Conservation (phyloP, 92 coral and sea anemone species). For the Porites lobata region DNA sequence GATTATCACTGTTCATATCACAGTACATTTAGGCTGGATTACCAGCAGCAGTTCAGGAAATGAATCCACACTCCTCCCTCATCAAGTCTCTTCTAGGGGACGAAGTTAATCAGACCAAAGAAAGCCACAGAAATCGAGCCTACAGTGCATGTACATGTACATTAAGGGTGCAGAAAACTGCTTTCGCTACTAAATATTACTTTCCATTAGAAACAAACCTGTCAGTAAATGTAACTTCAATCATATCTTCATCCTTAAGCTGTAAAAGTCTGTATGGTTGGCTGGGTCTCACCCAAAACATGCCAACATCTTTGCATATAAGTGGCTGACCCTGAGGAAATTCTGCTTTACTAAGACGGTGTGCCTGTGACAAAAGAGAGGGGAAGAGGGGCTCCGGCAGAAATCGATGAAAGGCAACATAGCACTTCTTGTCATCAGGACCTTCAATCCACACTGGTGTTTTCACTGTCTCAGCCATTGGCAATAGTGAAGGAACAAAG, state of each 20-base stretch:
- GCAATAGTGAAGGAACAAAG: constrained; percentile 65
- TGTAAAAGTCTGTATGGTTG: constrained; percentile 49
- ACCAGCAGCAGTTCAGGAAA: too few species aligned
- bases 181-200: too few species aligned
- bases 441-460: constrained; percentile 30
- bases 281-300: constrained; percentile 47
- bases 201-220: not conserved
- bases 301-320: constrained; percentile 38
- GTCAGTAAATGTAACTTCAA: constrained; percentile 56
- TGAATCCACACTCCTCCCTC: too few species aligned
- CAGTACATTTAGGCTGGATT: too few species aligned
- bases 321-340: not conserved
- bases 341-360: constrained; percentile 6
- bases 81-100: too few species aligned
- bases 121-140: too few species aligned
- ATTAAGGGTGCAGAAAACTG: too few species aligned
- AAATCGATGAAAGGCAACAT: constrained; percentile 44
- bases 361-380: constrained; percentile 52
- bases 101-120: too few species aligned
- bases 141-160: too few species aligned
- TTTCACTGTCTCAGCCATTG: constrained; percentile 9
- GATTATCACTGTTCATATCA: too few species aligned
- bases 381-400: constrained; percentile 64
- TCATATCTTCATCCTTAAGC: constrained; percentile 43
- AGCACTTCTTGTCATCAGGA: constrained; percentile 30